Conservation (phyloP, 2,113 vertebrate species). For the Rhinoptilus africanus region DNA sequence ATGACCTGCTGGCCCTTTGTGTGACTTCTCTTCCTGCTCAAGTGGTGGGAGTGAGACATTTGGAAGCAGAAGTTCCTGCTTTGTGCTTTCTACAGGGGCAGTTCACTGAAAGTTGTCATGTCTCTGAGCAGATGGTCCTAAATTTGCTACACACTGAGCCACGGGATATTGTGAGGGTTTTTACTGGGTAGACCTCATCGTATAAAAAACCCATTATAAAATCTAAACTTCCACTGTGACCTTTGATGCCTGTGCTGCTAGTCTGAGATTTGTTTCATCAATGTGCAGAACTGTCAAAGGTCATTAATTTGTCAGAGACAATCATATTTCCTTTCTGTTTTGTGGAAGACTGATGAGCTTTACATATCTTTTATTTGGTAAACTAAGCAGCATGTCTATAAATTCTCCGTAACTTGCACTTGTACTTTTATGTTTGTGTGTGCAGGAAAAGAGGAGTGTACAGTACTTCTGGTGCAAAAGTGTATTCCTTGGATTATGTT, state of each 20-base stretch:
- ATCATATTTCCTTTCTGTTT: not conserved
- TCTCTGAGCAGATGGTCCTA: not conserved
- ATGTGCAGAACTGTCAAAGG: not conserved
- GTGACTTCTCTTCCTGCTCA: not conserved
- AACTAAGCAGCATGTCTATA: not conserved
- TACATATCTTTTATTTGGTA: not conserved
- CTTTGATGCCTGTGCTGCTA: not conserved
- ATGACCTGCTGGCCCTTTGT: not conserved
- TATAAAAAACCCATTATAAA: not conserved
- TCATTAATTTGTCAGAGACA: not conserved
- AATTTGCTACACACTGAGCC: not conserved
- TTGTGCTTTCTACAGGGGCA: not conserved
- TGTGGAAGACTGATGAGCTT: not conserved
- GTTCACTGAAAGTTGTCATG: not conserved
- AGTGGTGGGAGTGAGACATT: not conserved
- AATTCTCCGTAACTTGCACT: not conserved
- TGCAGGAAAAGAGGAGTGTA: accelerated
- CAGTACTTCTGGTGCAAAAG: not conserved
- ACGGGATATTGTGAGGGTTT: not conserved
- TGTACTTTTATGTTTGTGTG: not conserved
- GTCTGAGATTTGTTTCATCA: not conserved
- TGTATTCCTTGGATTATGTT: not conserved
- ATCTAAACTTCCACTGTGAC: not conserved
- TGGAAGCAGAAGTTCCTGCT: not conserved
- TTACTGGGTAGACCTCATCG: not conserved